These are phyloP conservation scores for Chrysogorgia sp. DNA, from an alignment of 92 coral and sea anemone genomes.

Conservation along the genomic window DNA sequence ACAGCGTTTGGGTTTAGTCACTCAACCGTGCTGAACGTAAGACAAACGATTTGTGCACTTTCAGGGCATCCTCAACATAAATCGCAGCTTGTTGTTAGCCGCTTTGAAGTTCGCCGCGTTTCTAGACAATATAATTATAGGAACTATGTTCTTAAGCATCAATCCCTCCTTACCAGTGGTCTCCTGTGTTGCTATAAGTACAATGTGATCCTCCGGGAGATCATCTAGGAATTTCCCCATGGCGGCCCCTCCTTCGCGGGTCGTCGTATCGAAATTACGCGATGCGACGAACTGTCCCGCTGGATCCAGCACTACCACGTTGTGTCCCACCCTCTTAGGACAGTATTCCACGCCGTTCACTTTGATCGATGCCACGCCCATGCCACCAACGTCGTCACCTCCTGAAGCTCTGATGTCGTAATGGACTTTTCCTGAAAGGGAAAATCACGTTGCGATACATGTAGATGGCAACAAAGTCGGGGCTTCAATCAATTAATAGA, in stretches of 20 bases:
- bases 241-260: constrained; percentile 77
- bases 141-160: background rate
- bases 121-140: too few relatives aligned
- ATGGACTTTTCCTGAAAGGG: constrained; percentile 81
- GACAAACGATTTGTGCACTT: too few relatives aligned
- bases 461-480: too few relatives aligned
- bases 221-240: constrained; percentile 86
- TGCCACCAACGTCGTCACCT: constrained; percentile 98
- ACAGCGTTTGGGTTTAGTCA: too few relatives aligned
- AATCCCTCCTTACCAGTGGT: constrained; percentile 64
- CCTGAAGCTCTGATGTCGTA: constrained; percentile 93
- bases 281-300: constrained; percentile 82
- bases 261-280: constrained; percentile 85
- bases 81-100: too few relatives aligned
- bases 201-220: constrained; percentile 93
- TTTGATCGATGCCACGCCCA: constrained; percentile 86
- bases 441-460: too few relatives aligned
- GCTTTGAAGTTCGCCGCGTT: too few relatives aligned
- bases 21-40: too few relatives aligned
- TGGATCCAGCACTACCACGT: constrained; percentile 91
- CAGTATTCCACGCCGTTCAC: constrained; percentile 95
- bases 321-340: constrained; percentile 90
- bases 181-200: constrained; percentile 91
- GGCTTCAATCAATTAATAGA: too few relatives aligned
- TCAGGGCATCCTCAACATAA: too few relatives aligned